Percentiles rank a stretch among this genome's conserved stretches.
phyloP scores from a whole-genome alignment of 1,140 invertebrate species.

The Drepana arcuata region DNA sequence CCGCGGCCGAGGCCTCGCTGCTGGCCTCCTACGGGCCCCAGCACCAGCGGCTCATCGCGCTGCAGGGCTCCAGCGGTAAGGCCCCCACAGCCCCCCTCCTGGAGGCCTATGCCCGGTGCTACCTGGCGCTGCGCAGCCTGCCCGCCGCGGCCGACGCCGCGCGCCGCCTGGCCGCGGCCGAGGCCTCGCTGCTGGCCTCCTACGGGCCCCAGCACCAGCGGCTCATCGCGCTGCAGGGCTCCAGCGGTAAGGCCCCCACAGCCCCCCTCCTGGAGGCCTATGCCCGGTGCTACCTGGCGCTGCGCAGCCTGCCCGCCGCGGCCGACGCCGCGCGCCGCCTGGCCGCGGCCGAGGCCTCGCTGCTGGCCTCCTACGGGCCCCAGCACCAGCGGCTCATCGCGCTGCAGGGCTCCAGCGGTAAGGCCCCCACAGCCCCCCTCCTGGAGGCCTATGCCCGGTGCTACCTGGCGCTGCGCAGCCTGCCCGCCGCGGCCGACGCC shows the following conservation, averaged over 20 bases:
- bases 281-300: slow-evolving; percentile 86
- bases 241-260: too few species aligned
- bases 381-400: background rate
- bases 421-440: slow-evolving; percentile 79
- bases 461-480: slow-evolving; percentile 78
- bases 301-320: slow-evolving; percentile 52
- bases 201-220: background rate
- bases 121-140: slow-evolving; percentile 76
- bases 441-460: slow-evolving; percentile 90
- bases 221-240: background rate
- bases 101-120: slow-evolving; percentile 89
- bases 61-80: background rate
- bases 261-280: slow-evolving; percentile 86
- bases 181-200: background rate
- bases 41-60: background rate
- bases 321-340: background rate
- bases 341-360: background rate
- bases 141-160: background rate
- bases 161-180: background rate
- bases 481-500: background rate
- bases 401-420: background rate
- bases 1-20: background rate
- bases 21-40: background rate
- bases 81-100: slow-evolving; percentile 85
- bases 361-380: background rate